phyloP scores from a whole-genome alignment of 2,797 vertebrate species.

The Petrocephalus schoutedeni region DNA sequence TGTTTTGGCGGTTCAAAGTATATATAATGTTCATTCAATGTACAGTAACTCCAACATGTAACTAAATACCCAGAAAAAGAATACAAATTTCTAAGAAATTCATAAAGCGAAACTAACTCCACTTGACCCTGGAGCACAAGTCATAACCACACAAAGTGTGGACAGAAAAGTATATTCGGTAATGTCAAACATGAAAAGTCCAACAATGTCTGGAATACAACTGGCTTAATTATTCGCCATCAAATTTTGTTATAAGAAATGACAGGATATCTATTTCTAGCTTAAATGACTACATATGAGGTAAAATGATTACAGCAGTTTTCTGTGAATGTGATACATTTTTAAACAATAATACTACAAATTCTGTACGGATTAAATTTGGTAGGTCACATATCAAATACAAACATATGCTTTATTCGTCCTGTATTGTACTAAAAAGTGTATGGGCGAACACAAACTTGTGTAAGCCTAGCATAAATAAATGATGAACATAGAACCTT shows the following conservation, averaged over 20 bases:
- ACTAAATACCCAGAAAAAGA: not conserved
- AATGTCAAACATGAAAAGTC: not conserved
- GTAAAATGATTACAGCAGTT: not conserved
- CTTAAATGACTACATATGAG: not conserved
- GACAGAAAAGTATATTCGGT: not conserved
- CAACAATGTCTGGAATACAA: not conserved
- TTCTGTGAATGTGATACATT: not conserved
- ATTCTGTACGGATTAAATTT: not conserved
- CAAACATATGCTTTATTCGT: not conserved
- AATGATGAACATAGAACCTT: constrained; percentile 17
- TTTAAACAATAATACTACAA: not conserved
- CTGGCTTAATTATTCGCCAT: not conserved
- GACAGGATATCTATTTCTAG: not conserved
- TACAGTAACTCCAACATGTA: not conserved
- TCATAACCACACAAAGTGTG: not conserved
- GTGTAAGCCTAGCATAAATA: not conserved
- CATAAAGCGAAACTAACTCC: not conserved
- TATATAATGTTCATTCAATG: not conserved
- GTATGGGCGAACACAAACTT: not conserved
- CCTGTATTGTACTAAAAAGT: not conserved
- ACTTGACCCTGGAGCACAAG: not conserved
- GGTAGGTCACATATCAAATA: not conserved
- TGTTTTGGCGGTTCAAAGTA: not conserved
- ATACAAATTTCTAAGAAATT: not conserved
- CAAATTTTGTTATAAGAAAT: not conserved